A percentile compares a stretch with the other conserved stretches of the same genome.
Conservation (phyloP, 2,797 vertebrate species). For the Cirrhinus molitorella region DNA sequence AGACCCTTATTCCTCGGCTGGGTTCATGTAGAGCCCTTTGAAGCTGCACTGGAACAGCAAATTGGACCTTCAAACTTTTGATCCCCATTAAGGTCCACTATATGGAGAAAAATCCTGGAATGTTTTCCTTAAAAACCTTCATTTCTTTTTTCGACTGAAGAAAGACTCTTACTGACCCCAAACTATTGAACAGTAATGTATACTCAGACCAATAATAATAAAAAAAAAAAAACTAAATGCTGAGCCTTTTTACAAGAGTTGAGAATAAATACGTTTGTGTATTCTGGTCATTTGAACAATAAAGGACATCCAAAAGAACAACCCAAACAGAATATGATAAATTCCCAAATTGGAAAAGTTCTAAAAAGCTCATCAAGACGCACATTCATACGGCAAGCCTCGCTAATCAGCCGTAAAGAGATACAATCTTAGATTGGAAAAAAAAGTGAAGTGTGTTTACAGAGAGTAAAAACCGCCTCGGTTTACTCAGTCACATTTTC, state of each 20-base stretch:
- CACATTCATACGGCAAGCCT: not conserved
- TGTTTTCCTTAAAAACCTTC: no score
- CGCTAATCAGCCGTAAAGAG: not conserved
- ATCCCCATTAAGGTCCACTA: no score
- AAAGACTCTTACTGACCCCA: not conserved
- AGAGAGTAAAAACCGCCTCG: constrained; percentile 26
- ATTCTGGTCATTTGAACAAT: constrained; percentile 13
- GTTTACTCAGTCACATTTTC: constrained; percentile 53
- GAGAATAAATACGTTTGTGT: not conserved
- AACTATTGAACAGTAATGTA: not conserved
- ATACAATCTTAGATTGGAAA: constrained; percentile 5
- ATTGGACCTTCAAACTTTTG: no score
- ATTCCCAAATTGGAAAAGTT: not conserved
- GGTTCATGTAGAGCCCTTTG: no score
- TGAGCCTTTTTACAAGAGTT: not conserved
- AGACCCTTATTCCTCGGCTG: no score
- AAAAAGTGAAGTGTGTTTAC: constrained; percentile 36
- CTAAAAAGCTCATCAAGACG: not conserved
- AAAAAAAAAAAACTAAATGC: no score
- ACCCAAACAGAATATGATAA: not conserved
- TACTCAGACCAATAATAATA: no score
- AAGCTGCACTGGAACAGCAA: no score
- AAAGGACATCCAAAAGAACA: not conserved
- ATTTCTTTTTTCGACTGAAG: no score
- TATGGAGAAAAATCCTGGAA: no score